Evolutionary conservation across 2,113 vertebrate genomes (phyloP).

Genomic region (Eubucco bourcierii): DNA sequence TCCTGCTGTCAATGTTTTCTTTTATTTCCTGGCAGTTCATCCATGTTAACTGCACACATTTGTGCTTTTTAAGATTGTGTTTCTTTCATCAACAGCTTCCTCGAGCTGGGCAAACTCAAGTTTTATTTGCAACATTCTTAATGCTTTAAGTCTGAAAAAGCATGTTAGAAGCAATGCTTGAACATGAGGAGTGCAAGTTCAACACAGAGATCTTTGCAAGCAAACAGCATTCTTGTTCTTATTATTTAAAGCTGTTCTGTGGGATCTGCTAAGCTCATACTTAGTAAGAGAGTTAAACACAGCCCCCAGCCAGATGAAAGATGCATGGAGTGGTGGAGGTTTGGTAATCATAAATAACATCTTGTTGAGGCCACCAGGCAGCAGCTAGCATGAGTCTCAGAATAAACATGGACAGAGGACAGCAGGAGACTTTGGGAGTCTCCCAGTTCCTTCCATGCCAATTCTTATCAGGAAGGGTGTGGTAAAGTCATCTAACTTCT

Average conservation of each 20-base stretch:
- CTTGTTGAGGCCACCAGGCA: background rate
- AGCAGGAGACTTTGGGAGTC: background rate
- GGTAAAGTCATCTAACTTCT: slow-evolving; percentile 8
- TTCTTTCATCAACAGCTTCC: background rate
- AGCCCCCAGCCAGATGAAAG: background rate
- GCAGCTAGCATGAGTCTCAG: background rate
- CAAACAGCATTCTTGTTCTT: background rate
- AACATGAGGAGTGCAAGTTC: background rate
- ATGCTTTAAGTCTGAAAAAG: background rate
- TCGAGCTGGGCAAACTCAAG: background rate
- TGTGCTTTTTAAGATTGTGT: background rate
- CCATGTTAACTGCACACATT: background rate
- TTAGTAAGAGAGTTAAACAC: background rate
- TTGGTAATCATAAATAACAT: background rate
- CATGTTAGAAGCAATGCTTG: background rate
- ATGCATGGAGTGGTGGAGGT: background rate
- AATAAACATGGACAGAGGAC: background rate
- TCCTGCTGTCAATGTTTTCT: background rate
- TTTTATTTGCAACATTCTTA: background rate
- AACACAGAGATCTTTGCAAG: background rate
- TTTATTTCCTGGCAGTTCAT: background rate
- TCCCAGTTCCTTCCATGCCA: background rate
- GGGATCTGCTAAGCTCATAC: background rate
- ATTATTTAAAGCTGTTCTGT: background rate
- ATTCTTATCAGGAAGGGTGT: background rate